Evolutionary conservation across 2,113 vertebrate species (phyloP), one percentile per base, ranked within the genome.

Genomic region (Geothlypis trichas): DNA sequence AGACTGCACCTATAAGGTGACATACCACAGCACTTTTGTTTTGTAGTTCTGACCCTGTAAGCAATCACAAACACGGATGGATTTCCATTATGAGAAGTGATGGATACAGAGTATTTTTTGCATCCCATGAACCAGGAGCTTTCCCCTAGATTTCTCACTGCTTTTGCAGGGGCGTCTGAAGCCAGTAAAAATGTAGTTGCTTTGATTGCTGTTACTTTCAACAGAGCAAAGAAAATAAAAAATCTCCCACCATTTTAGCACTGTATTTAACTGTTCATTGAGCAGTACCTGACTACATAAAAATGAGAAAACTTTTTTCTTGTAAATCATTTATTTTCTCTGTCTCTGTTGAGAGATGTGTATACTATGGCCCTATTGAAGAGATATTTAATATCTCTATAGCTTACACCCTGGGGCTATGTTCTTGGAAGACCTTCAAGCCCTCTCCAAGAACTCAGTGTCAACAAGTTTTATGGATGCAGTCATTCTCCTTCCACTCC

Each of bases 21-120:
- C 0, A 0, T 24, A 89, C n/a, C 8, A 7, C 63, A 52, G 42
- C 15, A 21, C 23, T 2, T 0, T 39, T 65, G 9, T 51, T 26
- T 39, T 84, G 44, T 21, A 65, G 26, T 49, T 81, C 74, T 76
- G 46, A 59, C 17, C 17, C 37, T 72, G 13, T 68, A 52, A 67
- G 10, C 16, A 84, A 13, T 6, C 23, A 68, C 30, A 82, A 68
- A 57, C 4, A 63, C 28, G 75, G 19, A 22, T 23, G 19, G 4
- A 5, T 75, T 95, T 87, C 59, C 11, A 4, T 68, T 35, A 47
- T 15, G 33, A 59, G 68, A 65, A 69, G 3, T 47, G 27, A 39
- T 58, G 55, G 26, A 85, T 54, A 22, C 2, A 9, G 14, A 39
- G 24, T 61, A 62, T 28, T 49, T 57, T 33, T 79, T 75, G 67